phyloP scores from a whole-genome alignment of 2,113 vertebrate species.

The Dasyurus viverrinus region DNA sequence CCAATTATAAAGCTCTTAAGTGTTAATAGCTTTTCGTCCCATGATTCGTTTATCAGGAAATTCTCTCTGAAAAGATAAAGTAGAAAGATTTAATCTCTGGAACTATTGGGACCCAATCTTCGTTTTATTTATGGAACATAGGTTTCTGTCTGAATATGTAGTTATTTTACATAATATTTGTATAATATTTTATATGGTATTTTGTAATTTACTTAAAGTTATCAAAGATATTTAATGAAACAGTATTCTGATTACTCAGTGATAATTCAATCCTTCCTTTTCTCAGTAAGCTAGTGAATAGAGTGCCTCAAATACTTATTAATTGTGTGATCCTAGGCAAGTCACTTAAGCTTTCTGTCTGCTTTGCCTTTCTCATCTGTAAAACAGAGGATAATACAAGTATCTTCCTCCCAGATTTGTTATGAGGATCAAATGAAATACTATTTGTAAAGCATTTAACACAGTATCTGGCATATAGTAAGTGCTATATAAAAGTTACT shows the following conservation, averaged over 20 bases:
- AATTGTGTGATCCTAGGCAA: neutral
- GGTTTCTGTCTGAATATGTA: neutral
- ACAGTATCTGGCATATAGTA: neutral
- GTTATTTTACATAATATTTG: neutral
- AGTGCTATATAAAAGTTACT: neutral
- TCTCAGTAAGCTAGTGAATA: neutral
- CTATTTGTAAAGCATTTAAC: neutral
- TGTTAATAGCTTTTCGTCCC: neutral
- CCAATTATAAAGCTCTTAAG: neutral
- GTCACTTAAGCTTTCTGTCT: neutral
- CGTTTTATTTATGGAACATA: neutral
- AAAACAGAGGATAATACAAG: neutral
- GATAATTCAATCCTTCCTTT: neutral
- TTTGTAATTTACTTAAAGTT: neutral
- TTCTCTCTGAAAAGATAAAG: neutral
- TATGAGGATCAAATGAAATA: neutral
- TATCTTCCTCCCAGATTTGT: neutral
- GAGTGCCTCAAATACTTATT: neutral
- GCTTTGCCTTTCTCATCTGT: neutral
- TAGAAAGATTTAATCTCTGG: neutral
- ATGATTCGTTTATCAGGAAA: neutral
- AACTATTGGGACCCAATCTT: neutral
- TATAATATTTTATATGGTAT: neutral
- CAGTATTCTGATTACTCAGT: neutral
- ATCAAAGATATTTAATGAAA: neutral